phyloP scores from a whole-genome alignment of 2,888 invertebrate genomes.

The Oligia fasciuncula region DNA sequence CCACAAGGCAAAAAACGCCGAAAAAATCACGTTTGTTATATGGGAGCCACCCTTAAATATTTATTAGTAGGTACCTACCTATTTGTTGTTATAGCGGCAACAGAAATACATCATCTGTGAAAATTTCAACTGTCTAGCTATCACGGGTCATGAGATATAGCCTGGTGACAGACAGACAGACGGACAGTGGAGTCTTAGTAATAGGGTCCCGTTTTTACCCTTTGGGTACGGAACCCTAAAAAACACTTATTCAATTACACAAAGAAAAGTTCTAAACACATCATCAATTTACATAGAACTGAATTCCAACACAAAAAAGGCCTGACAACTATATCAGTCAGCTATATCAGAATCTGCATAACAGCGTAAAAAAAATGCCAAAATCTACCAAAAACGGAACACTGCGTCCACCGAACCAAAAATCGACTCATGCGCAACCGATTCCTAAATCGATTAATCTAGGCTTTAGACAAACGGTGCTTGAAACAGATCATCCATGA shows the following conservation, averaged over 20 bases:
- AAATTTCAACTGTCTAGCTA: no score
- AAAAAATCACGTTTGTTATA: no score
- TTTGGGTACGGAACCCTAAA: neutral
- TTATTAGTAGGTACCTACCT: no score
- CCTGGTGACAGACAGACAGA: no score
- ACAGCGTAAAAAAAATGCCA: slow-evolving; percentile 12
- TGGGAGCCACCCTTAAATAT: no score
- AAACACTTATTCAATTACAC: neutral
- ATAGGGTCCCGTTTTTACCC: no score
- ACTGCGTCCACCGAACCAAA: slow-evolving; percentile 25
- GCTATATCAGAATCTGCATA: slow-evolving; percentile 15
- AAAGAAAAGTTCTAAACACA: neutral
- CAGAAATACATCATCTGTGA: no score
- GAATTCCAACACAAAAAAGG: neutral
- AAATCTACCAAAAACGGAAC: slow-evolving; percentile 27
- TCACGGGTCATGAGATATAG: no score
- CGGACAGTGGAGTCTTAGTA: no score
- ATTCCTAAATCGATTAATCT: slow-evolving; percentile 55
- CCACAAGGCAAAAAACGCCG: no score
- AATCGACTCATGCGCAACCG: slow-evolving; percentile 39
- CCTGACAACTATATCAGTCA: neutral
- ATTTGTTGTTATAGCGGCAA: no score
- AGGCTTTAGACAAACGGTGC: slow-evolving; percentile 52
- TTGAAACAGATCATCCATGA: slow-evolving; percentile 33
- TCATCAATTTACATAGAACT: neutral